Percentiles rank a stretch among this genome's conserved stretches.
phyloP scores from a whole-genome alignment of 2,888 invertebrate genomes.

The Scaptomyza cyrtandrae region DNA sequence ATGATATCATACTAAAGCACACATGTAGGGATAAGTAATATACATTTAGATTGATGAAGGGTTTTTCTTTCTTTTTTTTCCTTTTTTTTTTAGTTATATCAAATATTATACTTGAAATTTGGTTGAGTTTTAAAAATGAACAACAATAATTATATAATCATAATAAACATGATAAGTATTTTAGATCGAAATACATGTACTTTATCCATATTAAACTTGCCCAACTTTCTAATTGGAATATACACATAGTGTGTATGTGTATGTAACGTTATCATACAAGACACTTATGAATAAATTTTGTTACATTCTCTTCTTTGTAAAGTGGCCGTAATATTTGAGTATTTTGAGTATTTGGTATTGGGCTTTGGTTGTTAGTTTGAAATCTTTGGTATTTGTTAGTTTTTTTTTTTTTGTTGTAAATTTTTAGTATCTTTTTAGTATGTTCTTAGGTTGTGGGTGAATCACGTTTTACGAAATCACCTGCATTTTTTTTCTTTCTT shows the following conservation, averaged over 20 bases:
- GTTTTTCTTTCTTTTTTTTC: not conserved
- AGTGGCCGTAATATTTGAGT: too few species aligned
- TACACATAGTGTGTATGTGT: conserved; percentile 15
- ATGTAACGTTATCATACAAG: conserved; percentile 19
- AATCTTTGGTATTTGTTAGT: conserved; percentile 36
- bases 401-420: conserved; percentile 1
- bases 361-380: conserved; percentile 14
- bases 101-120: conserved; percentile 17
- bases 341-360: conserved; percentile 15
- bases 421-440: not conserved
- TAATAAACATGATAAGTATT: conserved; percentile 12
- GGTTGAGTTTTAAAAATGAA: conserved; percentile 29
- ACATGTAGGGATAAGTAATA: conserved; percentile 25
- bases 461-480: not conserved
- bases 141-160: conserved; percentile 22
- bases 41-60: conserved; percentile 36
- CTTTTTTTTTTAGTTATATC: not conserved
- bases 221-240: conserved; percentile 30
- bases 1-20: conserved; percentile 14
- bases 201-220: conserved; percentile 15
- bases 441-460: conserved; percentile 9
- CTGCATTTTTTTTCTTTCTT: not conserved
- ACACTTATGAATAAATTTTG: conserved; percentile 16
- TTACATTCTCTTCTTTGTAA: conserved; percentile 3
- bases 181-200: conserved; percentile 22